Conservation (phyloP, 2,797 vertebrate genomes). For the Oreonectes daqikongensis region DNA sequence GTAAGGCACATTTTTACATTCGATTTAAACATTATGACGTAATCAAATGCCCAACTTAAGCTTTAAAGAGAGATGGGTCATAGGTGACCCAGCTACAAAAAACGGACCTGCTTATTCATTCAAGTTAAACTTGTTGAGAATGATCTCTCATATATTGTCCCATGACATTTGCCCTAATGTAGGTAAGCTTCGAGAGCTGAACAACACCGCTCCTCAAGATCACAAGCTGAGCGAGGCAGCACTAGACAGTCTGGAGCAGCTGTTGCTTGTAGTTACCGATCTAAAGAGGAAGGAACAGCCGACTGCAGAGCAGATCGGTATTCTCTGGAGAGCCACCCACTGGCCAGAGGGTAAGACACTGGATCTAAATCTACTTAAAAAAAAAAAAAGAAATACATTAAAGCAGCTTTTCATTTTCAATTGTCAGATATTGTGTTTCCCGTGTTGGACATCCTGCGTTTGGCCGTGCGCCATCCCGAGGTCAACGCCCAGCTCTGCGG, state of each 20-base stretch:
- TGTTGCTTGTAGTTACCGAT: constrained; percentile 79
- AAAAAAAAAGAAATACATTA: too few species aligned
- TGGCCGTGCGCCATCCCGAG: constrained; percentile 90
- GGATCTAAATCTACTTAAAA: too few species aligned
- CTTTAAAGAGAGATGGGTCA: too few species aligned
- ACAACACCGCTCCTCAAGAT: constrained; percentile 80
- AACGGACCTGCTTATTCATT: background rate
- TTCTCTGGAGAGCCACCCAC: constrained; percentile 90
- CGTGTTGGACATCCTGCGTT: constrained; percentile 92
- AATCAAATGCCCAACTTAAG: too few species aligned
- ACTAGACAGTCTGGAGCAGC: constrained; percentile 82
- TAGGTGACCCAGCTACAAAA: background rate
- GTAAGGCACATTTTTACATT: constrained; percentile 71
- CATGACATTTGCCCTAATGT: background rate
- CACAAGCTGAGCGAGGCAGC: constrained; percentile 86
- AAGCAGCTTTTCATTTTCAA: constrained; percentile 12
- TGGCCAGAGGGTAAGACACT: constrained; percentile 90
- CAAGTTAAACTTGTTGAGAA: background rate
- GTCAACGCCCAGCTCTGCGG: constrained; percentile 92
- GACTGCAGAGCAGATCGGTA: constrained; percentile 84
- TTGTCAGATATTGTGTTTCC: constrained; percentile 93
- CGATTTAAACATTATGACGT: too few species aligned
- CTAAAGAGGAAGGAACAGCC: constrained; percentile 72
- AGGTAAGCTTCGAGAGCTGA: constrained; percentile 97
- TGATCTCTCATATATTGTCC: background rate